Base-by-base conservation (phyloP, 2,797 vertebrate species). In the Naso thynnoides region DNA sequence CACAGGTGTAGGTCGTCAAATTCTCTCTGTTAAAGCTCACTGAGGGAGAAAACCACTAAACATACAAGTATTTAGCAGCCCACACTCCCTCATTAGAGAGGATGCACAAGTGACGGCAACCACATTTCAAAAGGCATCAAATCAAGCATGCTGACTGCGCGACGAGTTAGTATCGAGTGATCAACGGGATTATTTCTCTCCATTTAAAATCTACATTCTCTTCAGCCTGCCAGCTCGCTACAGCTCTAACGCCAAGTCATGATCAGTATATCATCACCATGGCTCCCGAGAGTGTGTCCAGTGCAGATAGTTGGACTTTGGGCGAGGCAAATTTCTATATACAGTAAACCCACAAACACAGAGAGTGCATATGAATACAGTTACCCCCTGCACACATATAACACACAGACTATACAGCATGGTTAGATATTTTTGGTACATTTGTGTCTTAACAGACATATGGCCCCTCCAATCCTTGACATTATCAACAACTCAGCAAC, bases 111-210 rank as follows among this genome's bases (percentile, higher is more conserved):
- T 73, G 59, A 65, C 58, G 2, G 0, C 8, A 49, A 53, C 21
- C 53, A 38, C 55, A 76, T 75, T 55, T 73, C 77, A 69, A 78
- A 82, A 38, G 70, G 55, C 58, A 58, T 77, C 71, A 74, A 18
- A 73, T 73, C 49, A 57, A 80, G 74, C 13, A 47, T n/a, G 70
- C 36, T 64, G 73, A 76, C 55, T 23, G 27, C 16, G 44, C 5
- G 42, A 57, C 70, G 38, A 6, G 13, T 41, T 53, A 15, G 67
- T 81, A 86, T 90, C 85, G 83, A 59, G 63, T 83, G 38, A 68
- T 80, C 70, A 61, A 39, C 72, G 60, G 68, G 82, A 81, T 83
- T 86, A 77, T 79, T 80, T 91, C 82, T 74, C 75, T 59, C 47
- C 1, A 0, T 41, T 61, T 55, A 76, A 74, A 81, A 47, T 54